Percentiles rank a stretch among this genome's conserved stretches.
Conservation (phyloP, 2,888 invertebrate genomes). For the Conomelus anceps region DNA sequence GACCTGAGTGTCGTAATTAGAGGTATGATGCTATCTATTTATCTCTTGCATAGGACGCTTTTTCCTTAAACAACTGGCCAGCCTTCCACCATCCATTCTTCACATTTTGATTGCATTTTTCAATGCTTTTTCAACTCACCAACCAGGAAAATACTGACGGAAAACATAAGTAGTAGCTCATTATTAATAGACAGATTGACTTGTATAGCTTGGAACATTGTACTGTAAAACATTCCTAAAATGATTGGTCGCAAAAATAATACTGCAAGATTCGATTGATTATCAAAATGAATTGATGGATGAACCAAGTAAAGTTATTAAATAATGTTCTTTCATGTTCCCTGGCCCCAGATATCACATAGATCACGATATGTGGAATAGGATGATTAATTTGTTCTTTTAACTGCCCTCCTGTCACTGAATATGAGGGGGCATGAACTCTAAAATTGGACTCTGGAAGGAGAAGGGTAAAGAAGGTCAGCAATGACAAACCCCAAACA, state of each 20-base stretch:
- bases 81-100: neutral
- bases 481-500: no score
- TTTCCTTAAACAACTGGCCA: neutral
- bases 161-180: neutral
- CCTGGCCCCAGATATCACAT: no score
- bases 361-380: no score
- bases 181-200: neutral
- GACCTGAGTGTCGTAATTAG: neutral
- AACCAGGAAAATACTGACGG: neutral
- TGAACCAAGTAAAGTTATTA: neutral
- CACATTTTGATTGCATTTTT: neutral
- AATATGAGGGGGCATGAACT: no score
- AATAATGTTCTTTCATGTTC: no score
- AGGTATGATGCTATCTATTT: neutral
- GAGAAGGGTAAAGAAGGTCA: no score
- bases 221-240: neutral
- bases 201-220: neutral
- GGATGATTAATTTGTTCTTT: no score
- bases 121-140: neutral
- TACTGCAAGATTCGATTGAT: neutral
- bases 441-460: no score
- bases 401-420: no score
- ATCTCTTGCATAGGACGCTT: neutral
- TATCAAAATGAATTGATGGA: neutral
- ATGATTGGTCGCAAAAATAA: neutral